These are phyloP conservation scores for Hippocampus zosterae DNA, from an alignment of 2,113 vertebrate species.

Conservation along the genomic window DNA sequence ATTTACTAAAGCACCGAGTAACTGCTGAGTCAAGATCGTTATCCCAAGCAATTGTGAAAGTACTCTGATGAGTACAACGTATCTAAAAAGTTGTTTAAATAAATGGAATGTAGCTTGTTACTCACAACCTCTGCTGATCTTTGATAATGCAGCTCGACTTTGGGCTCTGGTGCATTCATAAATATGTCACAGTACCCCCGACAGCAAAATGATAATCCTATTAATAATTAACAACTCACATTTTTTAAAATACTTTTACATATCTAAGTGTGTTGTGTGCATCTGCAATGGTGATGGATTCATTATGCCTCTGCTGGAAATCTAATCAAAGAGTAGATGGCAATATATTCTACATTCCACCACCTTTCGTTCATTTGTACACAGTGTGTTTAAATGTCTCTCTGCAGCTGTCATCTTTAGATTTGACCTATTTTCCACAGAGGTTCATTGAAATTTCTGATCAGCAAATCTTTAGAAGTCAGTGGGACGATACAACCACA, in stretches of 20 bases:
- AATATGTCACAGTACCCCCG: constrained; percentile 6
- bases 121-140: neutral
- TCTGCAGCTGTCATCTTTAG: constrained; percentile 17
- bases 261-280: constrained; percentile 9
- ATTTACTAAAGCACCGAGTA: too few relatives aligned
- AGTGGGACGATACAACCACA: neutral
- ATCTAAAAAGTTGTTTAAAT: neutral
- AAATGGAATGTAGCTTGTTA: neutral
- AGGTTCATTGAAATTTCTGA: constrained; percentile 60
- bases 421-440: constrained; percentile 54
- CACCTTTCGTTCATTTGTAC: neutral
- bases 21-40: too few relatives aligned
- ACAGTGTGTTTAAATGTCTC: constrained; percentile 1
- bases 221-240: constrained; percentile 18
- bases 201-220: constrained; percentile 20
- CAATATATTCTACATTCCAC: neutral
- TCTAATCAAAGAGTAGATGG: constrained; percentile 2
- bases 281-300: constrained; percentile 3
- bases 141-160: constrained; percentile 20
- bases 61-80: neutral
- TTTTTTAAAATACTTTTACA: constrained; percentile 15
- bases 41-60: too few relatives aligned
- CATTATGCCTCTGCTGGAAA: constrained; percentile 14
- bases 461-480: neutral
- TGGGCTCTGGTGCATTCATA: constrained; percentile 8